Evolutionary conservation across 2,113 vertebrate species (phyloP).

Genomic region (Alethe diademata): DNA sequence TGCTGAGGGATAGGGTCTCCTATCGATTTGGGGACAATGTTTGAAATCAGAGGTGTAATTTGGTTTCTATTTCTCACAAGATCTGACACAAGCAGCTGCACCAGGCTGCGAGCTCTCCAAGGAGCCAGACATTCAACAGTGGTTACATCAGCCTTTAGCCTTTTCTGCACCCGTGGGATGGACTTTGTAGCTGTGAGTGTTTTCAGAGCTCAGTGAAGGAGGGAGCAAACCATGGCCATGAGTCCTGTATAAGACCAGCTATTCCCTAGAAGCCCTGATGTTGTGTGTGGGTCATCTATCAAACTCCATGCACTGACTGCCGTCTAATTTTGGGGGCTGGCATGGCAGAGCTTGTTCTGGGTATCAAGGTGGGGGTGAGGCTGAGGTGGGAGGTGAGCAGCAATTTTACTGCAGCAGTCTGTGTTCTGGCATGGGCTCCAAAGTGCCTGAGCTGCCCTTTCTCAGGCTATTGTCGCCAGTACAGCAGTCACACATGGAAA

Average conservation of each 20-base stretch:
- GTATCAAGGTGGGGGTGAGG: neutral
- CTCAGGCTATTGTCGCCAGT: neutral
- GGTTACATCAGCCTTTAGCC: conserved; percentile 2
- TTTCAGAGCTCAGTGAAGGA: neutral
- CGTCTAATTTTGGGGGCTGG: neutral
- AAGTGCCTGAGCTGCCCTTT: neutral
- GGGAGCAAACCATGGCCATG: neutral
- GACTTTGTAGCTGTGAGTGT: neutral
- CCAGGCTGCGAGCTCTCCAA: neutral
- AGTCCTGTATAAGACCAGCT: neutral
- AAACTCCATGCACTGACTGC: neutral
- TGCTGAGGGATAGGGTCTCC: neutral
- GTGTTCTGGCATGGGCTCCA: neutral
- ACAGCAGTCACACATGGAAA: neutral
- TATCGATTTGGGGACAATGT: neutral
- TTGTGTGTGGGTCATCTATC: neutral
- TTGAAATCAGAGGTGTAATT: neutral
- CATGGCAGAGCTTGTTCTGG: neutral
- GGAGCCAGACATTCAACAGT: conserved; percentile 13
- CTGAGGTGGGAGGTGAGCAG: neutral
- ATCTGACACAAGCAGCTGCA: conserved; percentile 60
- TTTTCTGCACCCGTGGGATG: neutral
- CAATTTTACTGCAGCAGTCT: neutral
- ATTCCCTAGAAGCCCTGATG: neutral
- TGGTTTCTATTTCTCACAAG: conserved; percentile 35